A percentile compares a stretch with the other conserved stretches of the same genome.
These are phyloP conservation scores for Nesoenas mayeri DNA, from an alignment of 2,113 vertebrate genomes.

Conservation along the genomic window DNA sequence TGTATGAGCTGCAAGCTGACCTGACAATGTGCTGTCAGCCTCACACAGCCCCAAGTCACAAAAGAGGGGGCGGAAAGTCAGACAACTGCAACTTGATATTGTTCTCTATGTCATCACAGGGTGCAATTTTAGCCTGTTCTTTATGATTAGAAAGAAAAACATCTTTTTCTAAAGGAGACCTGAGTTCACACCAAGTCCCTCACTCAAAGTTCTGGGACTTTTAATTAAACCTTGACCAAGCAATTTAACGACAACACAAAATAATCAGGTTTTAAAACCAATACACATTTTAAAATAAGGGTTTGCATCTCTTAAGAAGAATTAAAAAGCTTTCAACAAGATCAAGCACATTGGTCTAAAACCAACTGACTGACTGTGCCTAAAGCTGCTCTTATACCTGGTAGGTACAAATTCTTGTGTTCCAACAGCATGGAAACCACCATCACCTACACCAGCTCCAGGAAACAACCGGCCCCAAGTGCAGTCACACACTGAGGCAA, in stretches of 20 bases:
- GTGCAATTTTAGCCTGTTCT: not conserved
- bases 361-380: not conserved
- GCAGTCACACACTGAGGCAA: not conserved
- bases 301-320: not conserved
- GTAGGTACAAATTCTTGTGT: not conserved
- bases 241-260: not conserved
- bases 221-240: not conserved
- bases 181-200: not conserved
- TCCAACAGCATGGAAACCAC: not conserved
- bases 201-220: not conserved
- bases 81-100: not conserved
- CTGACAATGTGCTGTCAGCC: slow-evolving; percentile 5
- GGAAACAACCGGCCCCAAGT: not conserved
- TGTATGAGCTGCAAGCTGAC: not conserved
- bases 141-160: not conserved
- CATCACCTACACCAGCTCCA: not conserved
- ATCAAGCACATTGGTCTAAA: not conserved
- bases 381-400: not conserved
- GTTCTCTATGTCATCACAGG: not conserved
- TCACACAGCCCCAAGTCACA: not conserved
- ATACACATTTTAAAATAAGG: not conserved
- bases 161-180: not conserved
- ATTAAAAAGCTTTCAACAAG: not conserved
- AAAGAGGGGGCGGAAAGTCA: not conserved
- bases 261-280: not conserved